Percentiles rank a stretch among this genome's conserved stretches.
phyloP scores from a whole-genome alignment of 1,140 invertebrate genomes.

The Zaprionus inermis region DNA sequence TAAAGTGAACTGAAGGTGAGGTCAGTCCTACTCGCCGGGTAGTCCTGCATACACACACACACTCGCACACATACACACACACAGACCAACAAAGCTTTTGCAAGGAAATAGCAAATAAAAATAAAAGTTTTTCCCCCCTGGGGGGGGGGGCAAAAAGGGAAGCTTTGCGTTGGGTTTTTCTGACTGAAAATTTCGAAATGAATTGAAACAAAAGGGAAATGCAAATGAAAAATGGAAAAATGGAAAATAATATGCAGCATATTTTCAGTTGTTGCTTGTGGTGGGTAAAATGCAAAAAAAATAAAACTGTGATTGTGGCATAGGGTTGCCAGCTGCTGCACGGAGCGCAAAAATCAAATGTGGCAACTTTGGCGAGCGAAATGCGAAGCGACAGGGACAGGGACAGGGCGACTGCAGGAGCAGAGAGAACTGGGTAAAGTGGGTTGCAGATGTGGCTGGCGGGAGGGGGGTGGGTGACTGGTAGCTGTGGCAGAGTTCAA shows the following conservation, averaged over 20 bases:
- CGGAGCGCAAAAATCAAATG: constrained; percentile 53
- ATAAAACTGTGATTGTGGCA: constrained; percentile 42
- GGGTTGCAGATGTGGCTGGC: too few species aligned
- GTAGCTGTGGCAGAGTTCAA: constrained; percentile 28
- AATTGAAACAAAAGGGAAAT: constrained; percentile 64
- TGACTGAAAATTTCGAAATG: constrained; percentile 63
- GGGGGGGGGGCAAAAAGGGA: constrained; percentile 23
- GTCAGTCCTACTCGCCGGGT: constrained; percentile 12
- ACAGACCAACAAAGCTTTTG: constrained; percentile 62
- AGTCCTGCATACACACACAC: constrained; percentile 25
- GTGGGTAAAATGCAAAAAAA: constrained; percentile 23
- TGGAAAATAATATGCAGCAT: constrained; percentile 69
- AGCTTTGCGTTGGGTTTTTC: constrained; percentile 5
- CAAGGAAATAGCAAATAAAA: constrained; percentile 50
- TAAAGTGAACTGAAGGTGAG: constrained; percentile 1
- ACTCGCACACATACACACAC: background rate
- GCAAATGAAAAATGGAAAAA: constrained; percentile 58
- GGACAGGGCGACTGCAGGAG: background rate
- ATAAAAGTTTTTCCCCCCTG: constrained; percentile 3
- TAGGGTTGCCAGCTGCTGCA: constrained; percentile 67
- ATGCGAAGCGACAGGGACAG: background rate
- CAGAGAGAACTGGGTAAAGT: too few species aligned
- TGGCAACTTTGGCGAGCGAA: constrained; percentile 52
- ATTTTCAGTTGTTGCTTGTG: constrained; percentile 71
- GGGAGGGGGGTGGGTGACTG: background rate